Evolutionary conservation across 2,888 invertebrate genomes (phyloP), one percentile per base, ranked within the genome.

Genomic region (Prenolepis imparis): DNA sequence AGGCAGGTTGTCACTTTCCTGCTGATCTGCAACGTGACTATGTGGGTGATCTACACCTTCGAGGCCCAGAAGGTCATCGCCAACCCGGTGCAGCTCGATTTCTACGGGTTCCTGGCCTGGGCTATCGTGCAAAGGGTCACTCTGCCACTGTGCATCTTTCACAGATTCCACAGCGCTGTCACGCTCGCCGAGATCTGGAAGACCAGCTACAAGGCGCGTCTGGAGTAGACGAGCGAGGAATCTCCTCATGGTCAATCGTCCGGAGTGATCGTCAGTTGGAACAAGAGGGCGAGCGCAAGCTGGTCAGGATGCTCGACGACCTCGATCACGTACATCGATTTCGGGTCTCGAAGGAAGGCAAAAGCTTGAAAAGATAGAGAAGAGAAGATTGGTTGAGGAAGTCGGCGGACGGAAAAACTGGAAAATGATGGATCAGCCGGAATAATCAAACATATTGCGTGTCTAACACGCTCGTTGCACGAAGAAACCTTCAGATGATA

Each of bases 101-200:
- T 98, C 95, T 99, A 98, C 94, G 99, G 99, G 81, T 98, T 97
- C 94, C 96, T 98, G 87, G 97, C 98, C 87, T 99, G 99, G 99
- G 97, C 98, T 77, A 97, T 99, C 90, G 97, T 99, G 68, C 98
- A 98, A 95, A 97, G 98, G 92, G 97, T 98, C 93, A 98, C 98
- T 91, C 96, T 99, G 89, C 99, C 99, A 57, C 96, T 99, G 90
- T 98, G 98, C 96, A 99, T 99, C 94, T 99, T 99, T 96, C 99
- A 98, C 95, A 97, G 98, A 91, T 98, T 98, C 96, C 98, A 98
- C 95, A 98, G 98, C 85, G 98, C 98, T 41, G 98, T 98, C 48
- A 98, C 98, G 95, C 96, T 98, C 90, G 98, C 98, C 89, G 98
- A 98, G 95, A 98, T 98, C 91, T 98, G 98, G 98, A 98, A 98